Base-by-base conservation (phyloP, 2,888 invertebrate genomes). In the Alviniconcha strummeri region DNA sequence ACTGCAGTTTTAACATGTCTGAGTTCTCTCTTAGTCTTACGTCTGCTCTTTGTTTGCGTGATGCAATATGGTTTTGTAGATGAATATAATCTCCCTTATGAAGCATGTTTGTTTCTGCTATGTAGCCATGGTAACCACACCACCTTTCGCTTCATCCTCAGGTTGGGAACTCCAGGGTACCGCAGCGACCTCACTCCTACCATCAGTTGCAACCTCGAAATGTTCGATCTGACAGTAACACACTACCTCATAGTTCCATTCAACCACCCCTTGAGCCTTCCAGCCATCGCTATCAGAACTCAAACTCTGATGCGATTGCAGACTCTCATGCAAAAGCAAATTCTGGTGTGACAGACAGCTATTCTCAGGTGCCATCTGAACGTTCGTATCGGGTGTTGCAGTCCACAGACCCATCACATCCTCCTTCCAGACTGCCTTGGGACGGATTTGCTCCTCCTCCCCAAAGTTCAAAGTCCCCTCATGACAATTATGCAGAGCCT, bases 141-240 rank as follows among this genome's bases (percentile, higher is more conserved):
- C 11, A 7, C 60, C 57, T 19, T 81, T 81, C 36, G 17, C 81
- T 81, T 81, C 64, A 57, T 81, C 82, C 75, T 77, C 82, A 82
- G 82, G 82, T 82, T 13, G 69, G 71, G n/a, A 64, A 56, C 67
- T 54, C 54, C 77, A 67, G 71, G 11, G 75, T 55, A 8, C 19
- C 77, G 6, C 76, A 69, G 19, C 67, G 71, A 69, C 82, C 82
- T 13, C 36, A 67, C 56, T 82, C 82, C 5, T 77, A 71, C 71
- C 82, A 82, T n/a, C 82, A 77, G 71, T 36, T 3, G 36, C 36
- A 36, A 36, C 64, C 82, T 9, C 82, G 77, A 55, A 64, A 8
- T 71, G 15, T 15, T 77, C 56, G 56, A 11, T 36, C 76, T 56
- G 64, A 56, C 19, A 56, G 17, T 71, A 80, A 54, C 80, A 69